Base-by-base conservation (phyloP, 2,797 vertebrate genomes). In the Sphaeramia orbicularis region DNA sequence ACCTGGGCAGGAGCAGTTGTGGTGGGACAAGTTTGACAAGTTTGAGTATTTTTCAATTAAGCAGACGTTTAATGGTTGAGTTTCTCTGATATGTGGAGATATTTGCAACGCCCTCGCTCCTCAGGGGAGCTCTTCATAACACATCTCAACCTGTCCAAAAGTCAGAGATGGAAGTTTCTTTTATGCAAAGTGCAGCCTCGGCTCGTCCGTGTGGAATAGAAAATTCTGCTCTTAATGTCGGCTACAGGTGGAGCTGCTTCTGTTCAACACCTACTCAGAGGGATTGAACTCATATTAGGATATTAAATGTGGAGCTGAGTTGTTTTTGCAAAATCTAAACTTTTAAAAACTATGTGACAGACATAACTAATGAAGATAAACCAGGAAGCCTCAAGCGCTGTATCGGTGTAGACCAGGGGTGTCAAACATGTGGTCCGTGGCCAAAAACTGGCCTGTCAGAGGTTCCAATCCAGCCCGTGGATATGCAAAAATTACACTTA, bases 61-160 rank as follows among this genome's bases (percentile, higher is more conserved):
- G 62, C 53, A 49, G 60, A 40, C 21, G 7, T 70, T 76, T 72
- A 67, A 74, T 36, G 51, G 21, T 12, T 9, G 63, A 71, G 21
- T 19, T 15, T 51, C 49, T 3, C 7, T 16, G 27, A 55, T 24
- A 53, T 65, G 30, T 67, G 35, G 40, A 53, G 56, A 73, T 67
- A 61, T 78, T 65, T 73, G 83, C 53, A 62, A 52, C 38, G 0
- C 3, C 6, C 35, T 4, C 1, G 4, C 7, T 76, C 52, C 68
- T 64, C 68, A 1, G 0, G 71, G 72, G 63, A 82, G 14, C 38
- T 41, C 36, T 82, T 72, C 67, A 72, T 81, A 80, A 82, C n/a
- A 13, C 50, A 10, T 44, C 64, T 58, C 71, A 68, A 71, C 67
- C 69, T 35, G 56, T 71, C 49, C 15, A 27, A 11, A 37, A 64